Evolutionary conservation across 2,113 vertebrate species (phyloP).

Genomic region (Phrynosoma platyrhinos): DNA sequence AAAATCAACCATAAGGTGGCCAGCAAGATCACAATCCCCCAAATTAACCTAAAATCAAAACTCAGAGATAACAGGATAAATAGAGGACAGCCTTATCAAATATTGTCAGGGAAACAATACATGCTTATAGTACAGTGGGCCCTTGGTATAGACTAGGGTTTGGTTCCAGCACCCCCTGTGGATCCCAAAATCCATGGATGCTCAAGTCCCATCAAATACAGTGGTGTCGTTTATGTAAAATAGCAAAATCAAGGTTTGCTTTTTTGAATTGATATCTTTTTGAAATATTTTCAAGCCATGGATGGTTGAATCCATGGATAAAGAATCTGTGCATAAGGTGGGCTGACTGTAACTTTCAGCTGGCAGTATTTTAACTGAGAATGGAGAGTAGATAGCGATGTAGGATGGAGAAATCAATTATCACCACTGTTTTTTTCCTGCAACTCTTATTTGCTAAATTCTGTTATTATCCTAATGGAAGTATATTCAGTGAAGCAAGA

Average conservation of each 20-base stretch:
- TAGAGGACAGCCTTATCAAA: not conserved
- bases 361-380: not conserved
- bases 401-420: not conserved
- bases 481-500: not conserved
- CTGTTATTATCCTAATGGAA: not conserved
- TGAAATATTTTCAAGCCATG: too few species aligned
- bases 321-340: too few species aligned
- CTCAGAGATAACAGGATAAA: not conserved
- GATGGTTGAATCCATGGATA: too few species aligned
- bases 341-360: not conserved
- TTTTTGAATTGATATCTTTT: too few species aligned
- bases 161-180: too few species aligned
- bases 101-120: not conserved
- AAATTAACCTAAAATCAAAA: not conserved
- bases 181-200: too few species aligned
- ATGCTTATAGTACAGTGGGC: not conserved
- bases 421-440: not conserved
- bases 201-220: too few species aligned
- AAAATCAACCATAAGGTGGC: not conserved
- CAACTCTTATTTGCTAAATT: not conserved
- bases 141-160: too few species aligned
- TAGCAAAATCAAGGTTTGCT: too few species aligned
- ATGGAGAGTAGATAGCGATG: not conserved
- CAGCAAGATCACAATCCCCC: not conserved
- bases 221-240: too few species aligned